phyloP scores from a whole-genome alignment of 2,888 invertebrate genomes.

The Spisula subtruncata region DNA sequence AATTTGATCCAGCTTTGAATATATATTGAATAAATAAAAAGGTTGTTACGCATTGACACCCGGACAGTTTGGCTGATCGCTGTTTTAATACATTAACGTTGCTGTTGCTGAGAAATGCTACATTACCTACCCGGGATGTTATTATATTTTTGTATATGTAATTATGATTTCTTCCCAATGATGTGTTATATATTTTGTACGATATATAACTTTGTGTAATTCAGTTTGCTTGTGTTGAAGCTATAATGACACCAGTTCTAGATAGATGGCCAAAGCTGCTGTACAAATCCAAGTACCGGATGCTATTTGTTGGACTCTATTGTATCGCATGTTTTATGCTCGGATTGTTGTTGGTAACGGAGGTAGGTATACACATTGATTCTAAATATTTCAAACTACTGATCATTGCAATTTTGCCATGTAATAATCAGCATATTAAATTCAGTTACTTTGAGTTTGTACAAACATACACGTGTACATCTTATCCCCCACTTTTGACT shows the following conservation, averaged over 20 bases:
- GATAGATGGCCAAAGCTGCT: neutral
- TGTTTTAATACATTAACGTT: too few relatives aligned
- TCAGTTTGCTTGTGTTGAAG: conserved; percentile 19
- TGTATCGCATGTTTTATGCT: neutral
- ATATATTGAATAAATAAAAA: too few relatives aligned
- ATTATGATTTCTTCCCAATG: neutral
- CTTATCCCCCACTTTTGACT: too few relatives aligned
- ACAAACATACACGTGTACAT: too few relatives aligned
- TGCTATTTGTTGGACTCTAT: neutral
- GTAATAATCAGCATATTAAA: neutral
- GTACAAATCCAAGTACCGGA: conserved; percentile 7
- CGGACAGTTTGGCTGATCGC: neutral
- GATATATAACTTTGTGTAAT: neutral
- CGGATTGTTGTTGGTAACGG: neutral
- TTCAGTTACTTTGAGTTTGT: too few relatives aligned
- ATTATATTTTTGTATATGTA: too few relatives aligned
- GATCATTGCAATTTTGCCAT: too few relatives aligned
- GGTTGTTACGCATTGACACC: too few relatives aligned
- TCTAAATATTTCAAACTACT: too few relatives aligned
- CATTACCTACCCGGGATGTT: too few relatives aligned
- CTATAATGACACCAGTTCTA: neutral
- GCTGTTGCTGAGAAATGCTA: too few relatives aligned
- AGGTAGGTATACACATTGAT: neutral
- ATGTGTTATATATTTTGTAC: neutral
- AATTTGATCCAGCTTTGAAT: too few relatives aligned